Evolutionary conservation across 2,113 vertebrate genomes (phyloP), one percentile per base, ranked within the genome.

Genomic region (Ictalurus furcatus): DNA sequence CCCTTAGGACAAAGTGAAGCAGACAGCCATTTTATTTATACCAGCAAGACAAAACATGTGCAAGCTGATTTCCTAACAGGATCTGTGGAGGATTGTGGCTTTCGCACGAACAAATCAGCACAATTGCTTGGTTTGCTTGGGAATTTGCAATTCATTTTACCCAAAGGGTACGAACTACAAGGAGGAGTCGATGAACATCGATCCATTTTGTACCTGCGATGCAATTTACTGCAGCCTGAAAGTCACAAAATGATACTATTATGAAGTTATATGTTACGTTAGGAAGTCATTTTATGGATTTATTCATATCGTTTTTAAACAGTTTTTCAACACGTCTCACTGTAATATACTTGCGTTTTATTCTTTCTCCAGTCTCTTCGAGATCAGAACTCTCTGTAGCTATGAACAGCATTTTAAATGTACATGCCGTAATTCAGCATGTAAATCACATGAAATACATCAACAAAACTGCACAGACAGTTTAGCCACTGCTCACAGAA

Each of bases 1-100:
- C 34, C 79, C 63, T 85, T 28, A 67, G 40, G 63, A 65, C 84
- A 85, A 69, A 71, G 84, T 54, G 14, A 69, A 11, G 80, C 23
- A 83, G 30, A 34, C 25, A 54, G 14, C 6, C 30, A 23, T 37
- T 61, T 37, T 83, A 83, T 83, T 59, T 59, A 83, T 59, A 59
- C 56, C 16, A 59, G 13, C 80, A 37, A 59, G 17, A 37, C 14
- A 58, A 61, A 34, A 12, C n/a, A 34, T 48, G 74, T 78, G 78
- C 28, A 80, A 30, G 78, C 28, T 3, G 78, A 54, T 56, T 54
- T 17, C 16, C 25, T 82, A 59, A 83, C 56, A 61, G 19, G 56
- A 37, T 83, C 34, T 61, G 5, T 23, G 17, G 80, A 83, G 80
- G 78, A 54, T 56, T 80, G 52, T 1, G 44, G 44, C 21, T 79